A percentile compares a stretch with the other conserved stretches of the same genome.
phyloP scores from a whole-genome alignment of 2,113 vertebrate species.

The Scopus umbretta region DNA sequence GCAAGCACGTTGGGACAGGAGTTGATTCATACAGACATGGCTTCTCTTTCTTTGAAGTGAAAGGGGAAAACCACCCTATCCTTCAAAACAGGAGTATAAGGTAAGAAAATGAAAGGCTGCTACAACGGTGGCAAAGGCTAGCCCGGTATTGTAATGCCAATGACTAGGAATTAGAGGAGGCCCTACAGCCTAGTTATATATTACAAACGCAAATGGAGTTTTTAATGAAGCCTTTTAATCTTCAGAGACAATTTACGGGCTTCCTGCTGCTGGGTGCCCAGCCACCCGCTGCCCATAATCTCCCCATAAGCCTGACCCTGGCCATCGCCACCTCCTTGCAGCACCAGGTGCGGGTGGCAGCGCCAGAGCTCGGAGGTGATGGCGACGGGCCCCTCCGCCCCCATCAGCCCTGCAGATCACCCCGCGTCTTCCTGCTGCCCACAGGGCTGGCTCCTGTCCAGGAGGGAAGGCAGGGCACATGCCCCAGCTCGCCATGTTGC shows the following conservation, averaged over 20 bases:
- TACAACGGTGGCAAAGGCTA: not conserved
- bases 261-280: not conserved
- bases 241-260: not conserved
- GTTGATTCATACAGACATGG: not conserved
- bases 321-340: rapidly evolving
- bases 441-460: not conserved
- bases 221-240: not conserved
- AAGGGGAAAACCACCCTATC: not conserved
- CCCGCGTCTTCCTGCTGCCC: not conserved
- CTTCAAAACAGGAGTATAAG: not conserved
- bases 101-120: not conserved
- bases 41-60: not conserved
- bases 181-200: not conserved
- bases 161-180: not conserved
- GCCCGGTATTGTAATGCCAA: not conserved
- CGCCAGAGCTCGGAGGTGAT: rapidly evolving
- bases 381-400: rapidly evolving
- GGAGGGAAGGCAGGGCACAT: not conserved
- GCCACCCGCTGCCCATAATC: not conserved
- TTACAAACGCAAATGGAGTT: not conserved
- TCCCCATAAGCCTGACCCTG: not conserved
- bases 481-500: not conserved
- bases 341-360: not conserved
- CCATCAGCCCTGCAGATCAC: not conserved
- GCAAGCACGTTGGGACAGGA: not conserved